Conservation (phyloP, 1,140 invertebrate species). For the Chironomus striatipennis region DNA sequence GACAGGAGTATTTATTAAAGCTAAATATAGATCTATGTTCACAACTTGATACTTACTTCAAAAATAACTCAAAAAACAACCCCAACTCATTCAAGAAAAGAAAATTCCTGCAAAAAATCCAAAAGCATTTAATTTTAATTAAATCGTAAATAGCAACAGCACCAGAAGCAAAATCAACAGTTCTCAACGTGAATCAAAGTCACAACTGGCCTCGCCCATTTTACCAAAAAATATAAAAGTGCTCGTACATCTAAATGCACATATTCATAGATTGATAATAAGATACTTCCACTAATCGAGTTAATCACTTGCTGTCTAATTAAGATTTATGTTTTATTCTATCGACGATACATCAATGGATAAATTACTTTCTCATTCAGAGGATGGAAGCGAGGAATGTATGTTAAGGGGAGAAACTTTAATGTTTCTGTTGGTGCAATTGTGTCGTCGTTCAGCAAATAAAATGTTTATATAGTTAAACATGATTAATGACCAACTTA, state of each 20-base stretch:
- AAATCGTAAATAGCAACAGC: neutral
- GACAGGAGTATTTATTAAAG: no score
- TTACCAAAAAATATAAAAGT: neutral
- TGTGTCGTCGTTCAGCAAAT: neutral
- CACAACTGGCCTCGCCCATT: neutral
- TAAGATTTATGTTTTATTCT: conserved; percentile 13
- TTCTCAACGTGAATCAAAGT: neutral
- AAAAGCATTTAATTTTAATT: conserved; percentile 16
- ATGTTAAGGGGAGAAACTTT: neutral
- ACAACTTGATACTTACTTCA: no score
- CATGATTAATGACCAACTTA: conserved; percentile 19
- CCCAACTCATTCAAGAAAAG: no score
- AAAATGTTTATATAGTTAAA: neutral
- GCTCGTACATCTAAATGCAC: neutral
- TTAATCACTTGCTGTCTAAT: conserved; percentile 22
- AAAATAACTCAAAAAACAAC: no score
- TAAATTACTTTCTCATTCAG: no score
- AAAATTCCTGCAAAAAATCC: neutral
- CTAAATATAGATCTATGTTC: no score
- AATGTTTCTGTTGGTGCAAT: neutral
- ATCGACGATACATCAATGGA: neutral
- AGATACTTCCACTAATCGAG: conserved; percentile 10
- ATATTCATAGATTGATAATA: neutral
- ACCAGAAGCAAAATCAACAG: neutral
- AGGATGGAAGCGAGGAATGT: neutral